Percentiles rank a stretch among this genome's conserved stretches.
Evolutionary conservation across 2,888 invertebrate species (phyloP).

Genomic region (Troilus luridus): DNA sequence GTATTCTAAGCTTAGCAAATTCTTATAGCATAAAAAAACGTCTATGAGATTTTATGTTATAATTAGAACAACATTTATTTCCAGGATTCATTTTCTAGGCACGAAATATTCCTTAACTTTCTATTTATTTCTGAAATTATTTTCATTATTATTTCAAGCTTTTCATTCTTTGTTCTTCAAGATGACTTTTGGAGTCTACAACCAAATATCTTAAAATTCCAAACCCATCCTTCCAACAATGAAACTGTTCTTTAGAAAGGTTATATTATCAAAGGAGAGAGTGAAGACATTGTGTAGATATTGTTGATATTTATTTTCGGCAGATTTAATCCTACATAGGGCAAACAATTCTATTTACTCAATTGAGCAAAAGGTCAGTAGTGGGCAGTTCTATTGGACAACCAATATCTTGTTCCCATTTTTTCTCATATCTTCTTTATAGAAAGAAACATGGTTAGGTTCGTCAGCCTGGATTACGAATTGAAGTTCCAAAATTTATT

Average conservation of each 20-base stretch:
- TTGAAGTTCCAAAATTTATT: too few relatives aligned
- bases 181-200: background rate
- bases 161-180: background rate
- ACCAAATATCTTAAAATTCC: background rate
- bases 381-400: constrained; percentile 22
- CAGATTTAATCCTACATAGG: background rate
- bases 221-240: background rate
- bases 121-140: background rate
- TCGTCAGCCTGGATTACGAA: background rate
- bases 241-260: background rate
- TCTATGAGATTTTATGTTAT: too few relatives aligned
- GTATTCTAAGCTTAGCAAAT: too few relatives aligned
- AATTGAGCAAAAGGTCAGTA: background rate
- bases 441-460: background rate
- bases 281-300: background rate
- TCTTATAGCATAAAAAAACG: too few relatives aligned
- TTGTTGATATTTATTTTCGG: constrained; percentile 19
- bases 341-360: constrained; percentile 16
- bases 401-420: background rate
- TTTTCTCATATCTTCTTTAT: background rate
- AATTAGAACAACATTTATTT: too few relatives aligned
- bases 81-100: too few relatives aligned
- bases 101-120: background rate
- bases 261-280: background rate
- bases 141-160: background rate